Conservation (phyloP, 1,140 invertebrate species). For the Zaprionus lachaisei region DNA sequence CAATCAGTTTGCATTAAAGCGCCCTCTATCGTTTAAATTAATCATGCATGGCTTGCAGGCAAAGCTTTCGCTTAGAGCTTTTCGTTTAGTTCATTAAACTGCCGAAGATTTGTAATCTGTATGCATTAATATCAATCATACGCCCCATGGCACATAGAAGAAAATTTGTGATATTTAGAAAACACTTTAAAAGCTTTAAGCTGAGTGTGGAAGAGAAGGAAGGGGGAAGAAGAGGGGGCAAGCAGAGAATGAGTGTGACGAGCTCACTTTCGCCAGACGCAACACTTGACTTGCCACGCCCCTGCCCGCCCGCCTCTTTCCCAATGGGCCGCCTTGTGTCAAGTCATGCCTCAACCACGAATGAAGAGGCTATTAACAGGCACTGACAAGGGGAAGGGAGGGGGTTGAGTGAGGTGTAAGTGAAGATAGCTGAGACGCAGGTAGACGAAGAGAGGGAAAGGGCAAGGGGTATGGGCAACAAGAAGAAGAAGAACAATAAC, state of each 20-base stretch:
- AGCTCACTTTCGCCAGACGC: conserved; percentile 43
- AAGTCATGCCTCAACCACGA: conserved; percentile 40
- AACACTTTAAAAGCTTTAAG: background rate
- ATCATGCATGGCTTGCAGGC: background rate
- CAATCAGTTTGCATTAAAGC: conserved; percentile 7
- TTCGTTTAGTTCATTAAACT: conserved; percentile 16
- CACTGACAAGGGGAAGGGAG: conserved; percentile 3
- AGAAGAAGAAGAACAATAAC: conserved; percentile 44
- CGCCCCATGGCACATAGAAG: conserved; percentile 24
- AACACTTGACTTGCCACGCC: conserved; percentile 45
- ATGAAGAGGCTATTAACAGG: conserved; percentile 73
- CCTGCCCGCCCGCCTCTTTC: too few species aligned
- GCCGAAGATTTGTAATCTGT: conserved; percentile 9
- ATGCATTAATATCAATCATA: conserved; percentile 52
- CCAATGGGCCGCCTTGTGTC: conserved; percentile 20
- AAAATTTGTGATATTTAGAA: background rate
- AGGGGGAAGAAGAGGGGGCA: background rate
- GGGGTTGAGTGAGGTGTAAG: background rate
- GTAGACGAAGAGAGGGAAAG: background rate
- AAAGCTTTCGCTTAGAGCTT: conserved; percentile 26
- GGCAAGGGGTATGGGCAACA: conserved; percentile 53
- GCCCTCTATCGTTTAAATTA: conserved; percentile 27
- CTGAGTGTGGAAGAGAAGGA: background rate
- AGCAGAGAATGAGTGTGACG: background rate
- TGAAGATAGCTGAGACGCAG: conserved; percentile 1